phyloP scores from a whole-genome alignment of 2,113 vertebrate species.

The Gambusia affinis region DNA sequence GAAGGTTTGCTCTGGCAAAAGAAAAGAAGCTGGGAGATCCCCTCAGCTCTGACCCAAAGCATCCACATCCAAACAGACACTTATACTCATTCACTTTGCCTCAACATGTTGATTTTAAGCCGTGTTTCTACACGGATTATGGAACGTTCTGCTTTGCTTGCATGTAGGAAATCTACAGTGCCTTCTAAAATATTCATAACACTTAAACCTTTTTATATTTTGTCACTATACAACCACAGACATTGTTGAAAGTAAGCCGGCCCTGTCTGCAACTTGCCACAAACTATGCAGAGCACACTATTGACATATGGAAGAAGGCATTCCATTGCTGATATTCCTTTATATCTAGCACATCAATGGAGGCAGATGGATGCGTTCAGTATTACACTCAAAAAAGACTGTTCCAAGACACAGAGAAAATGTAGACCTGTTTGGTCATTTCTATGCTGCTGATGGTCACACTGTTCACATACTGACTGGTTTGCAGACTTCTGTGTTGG shows the following conservation, averaged over 20 bases:
- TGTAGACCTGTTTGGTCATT: too few species aligned
- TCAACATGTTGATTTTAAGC: constrained; percentile 47
- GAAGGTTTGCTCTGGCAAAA: constrained; percentile 64
- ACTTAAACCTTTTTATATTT: background rate
- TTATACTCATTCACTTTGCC: constrained; percentile 55
- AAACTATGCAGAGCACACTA: background rate
- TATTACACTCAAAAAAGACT: too few species aligned
- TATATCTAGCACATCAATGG: background rate
- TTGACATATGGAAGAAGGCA: background rate
- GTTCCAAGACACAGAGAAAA: too few species aligned
- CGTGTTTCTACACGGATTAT: constrained; percentile 36
- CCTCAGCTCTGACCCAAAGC: constrained; percentile 47
- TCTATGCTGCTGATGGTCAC: too few species aligned
- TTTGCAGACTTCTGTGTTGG: background rate
- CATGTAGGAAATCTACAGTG: constrained; percentile 30
- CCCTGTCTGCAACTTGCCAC: too few species aligned
- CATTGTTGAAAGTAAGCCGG: background rate
- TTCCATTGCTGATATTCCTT: background rate
- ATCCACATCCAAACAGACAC: constrained; percentile 59
- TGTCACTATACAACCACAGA: background rate
- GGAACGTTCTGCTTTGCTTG: constrained; percentile 44
- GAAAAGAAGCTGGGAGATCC: constrained; percentile 53
- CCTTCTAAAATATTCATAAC: background rate
- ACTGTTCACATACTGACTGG: background rate
- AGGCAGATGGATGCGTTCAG: background rate